A percentile compares a stretch with the other conserved stretches of the same genome.
Evolutionary conservation across 1,140 invertebrate genomes (phyloP).

Genomic region (Drosophila gunungcola): DNA sequence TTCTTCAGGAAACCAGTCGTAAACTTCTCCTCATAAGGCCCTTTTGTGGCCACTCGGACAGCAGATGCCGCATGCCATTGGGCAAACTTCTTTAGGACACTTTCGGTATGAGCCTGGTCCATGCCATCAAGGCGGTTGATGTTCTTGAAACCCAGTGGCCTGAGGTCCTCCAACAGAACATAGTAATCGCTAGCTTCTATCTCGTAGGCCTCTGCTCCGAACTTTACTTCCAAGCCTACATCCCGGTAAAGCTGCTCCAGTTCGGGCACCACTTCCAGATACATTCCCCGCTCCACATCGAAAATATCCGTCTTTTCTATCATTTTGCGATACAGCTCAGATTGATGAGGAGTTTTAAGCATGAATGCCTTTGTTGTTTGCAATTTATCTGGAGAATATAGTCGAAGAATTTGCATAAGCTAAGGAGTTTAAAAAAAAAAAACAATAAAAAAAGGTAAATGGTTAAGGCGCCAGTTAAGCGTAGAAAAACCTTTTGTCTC

Average conservation of each 20-base stretch:
- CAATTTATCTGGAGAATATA: constrained; percentile 35
- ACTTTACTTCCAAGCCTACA: constrained; percentile 64
- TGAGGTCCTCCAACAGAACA: constrained; percentile 86
- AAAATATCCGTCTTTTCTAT: constrained; percentile 50
- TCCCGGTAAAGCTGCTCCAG: constrained; percentile 68
- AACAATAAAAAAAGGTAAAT: not conserved
- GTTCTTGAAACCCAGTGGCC: constrained; percentile 77
- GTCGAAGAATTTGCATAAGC: no score
- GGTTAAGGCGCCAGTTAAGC: not conserved
- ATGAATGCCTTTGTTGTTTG: constrained; percentile 54
- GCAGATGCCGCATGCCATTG: constrained; percentile 86
- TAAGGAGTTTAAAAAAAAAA: no score
- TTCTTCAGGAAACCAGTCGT: constrained; percentile 4
- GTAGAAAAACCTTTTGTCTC: constrained; percentile 41
- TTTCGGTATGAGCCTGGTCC: constrained; percentile 85
- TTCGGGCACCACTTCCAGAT: constrained; percentile 58
- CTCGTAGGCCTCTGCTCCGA: constrained; percentile 63
- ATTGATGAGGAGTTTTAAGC: constrained; percentile 57
- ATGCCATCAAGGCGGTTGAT: constrained; percentile 85
- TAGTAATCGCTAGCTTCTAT: constrained; percentile 44
- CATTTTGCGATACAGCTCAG: constrained; percentile 25
- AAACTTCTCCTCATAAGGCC: constrained; percentile 55
- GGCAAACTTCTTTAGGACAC: constrained; percentile 85
- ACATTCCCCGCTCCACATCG: constrained; percentile 62
- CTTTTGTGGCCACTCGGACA: constrained; percentile 84